phyloP scores from a whole-genome alignment of 2,888 invertebrate species.

The Polymixis flavicincta region DNA sequence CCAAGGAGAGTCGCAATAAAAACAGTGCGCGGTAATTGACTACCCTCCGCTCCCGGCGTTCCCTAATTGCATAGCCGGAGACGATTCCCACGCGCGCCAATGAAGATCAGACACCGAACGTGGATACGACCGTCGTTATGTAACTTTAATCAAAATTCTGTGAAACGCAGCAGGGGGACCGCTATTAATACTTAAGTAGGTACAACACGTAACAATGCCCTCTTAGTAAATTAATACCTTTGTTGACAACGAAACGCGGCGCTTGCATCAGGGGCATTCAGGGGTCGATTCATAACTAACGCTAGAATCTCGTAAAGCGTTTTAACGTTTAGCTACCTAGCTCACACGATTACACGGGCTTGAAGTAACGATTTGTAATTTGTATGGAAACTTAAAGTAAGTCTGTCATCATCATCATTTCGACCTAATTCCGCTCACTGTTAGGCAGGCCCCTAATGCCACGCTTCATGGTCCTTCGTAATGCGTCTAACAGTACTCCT shows the following conservation, averaged over 20 bases:
- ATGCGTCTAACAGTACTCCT: conserved; percentile 54
- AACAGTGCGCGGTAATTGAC: conserved; percentile 85
- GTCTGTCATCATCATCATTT: conserved; percentile 65
- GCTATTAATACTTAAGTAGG: conserved; percentile 58
- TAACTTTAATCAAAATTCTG: conserved; percentile 83
- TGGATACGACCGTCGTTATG: conserved; percentile 74
- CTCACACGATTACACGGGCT: conserved; percentile 7
- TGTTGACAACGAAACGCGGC: conserved; percentile 53
- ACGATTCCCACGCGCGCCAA: conserved; percentile 85
- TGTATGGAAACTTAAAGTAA: conserved; percentile 44
- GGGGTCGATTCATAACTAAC: conserved; percentile 30
- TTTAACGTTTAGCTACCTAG: conserved; percentile 17
- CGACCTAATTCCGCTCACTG: conserved; percentile 61
- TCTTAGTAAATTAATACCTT: conserved; percentile 63
- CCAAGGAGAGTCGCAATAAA: conserved; percentile 84
- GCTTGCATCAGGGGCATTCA: conserved; percentile 33
- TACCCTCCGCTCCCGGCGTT: conserved; percentile 84
- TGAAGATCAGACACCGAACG: conserved; percentile 75
- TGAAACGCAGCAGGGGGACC: conserved; percentile 70
- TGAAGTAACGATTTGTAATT: conserved; percentile 30
- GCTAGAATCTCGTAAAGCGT: conserved; percentile 13
- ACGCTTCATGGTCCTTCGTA: conserved; percentile 66
- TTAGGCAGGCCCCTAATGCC: conserved; percentile 55
- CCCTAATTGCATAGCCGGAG: conserved; percentile 86
- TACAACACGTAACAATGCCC: conserved; percentile 55